Conservation (phyloP, 2,113 vertebrate genomes). For the Trochalopteron elliotii region DNA sequence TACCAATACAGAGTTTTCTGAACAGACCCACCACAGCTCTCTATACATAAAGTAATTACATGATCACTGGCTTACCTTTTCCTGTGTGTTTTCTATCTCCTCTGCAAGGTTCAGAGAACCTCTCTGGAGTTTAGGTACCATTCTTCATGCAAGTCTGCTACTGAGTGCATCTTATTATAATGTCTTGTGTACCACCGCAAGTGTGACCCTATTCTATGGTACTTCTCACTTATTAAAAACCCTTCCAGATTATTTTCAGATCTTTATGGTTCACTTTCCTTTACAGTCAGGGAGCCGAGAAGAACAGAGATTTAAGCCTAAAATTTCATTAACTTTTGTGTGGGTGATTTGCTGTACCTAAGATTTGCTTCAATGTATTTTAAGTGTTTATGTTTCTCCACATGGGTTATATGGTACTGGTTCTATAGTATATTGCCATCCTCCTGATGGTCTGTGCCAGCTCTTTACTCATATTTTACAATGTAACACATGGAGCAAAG, state of each 20-base stretch:
- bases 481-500: background rate
- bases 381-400: background rate
- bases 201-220: background rate
- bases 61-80: background rate
- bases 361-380: background rate
- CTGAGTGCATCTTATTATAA: background rate
- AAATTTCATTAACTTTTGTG: background rate
- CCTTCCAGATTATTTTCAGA: background rate
- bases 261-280: background rate
- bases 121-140: background rate
- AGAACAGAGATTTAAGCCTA: background rate
- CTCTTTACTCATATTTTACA: background rate
- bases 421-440: background rate
- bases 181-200: background rate
- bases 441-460: background rate
- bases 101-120: background rate
- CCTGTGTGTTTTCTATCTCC: background rate
- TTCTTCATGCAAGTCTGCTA: background rate
- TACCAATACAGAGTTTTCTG: background rate
- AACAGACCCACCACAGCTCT: background rate
- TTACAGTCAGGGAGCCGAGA: background rate
- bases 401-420: background rate
- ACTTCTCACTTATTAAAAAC: background rate
- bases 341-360: background rate
- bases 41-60: background rate